These are phyloP conservation scores for Scomberomorus guttatus DNA, from an alignment of 2,797 vertebrate genomes.

Conservation along the genomic window DNA sequence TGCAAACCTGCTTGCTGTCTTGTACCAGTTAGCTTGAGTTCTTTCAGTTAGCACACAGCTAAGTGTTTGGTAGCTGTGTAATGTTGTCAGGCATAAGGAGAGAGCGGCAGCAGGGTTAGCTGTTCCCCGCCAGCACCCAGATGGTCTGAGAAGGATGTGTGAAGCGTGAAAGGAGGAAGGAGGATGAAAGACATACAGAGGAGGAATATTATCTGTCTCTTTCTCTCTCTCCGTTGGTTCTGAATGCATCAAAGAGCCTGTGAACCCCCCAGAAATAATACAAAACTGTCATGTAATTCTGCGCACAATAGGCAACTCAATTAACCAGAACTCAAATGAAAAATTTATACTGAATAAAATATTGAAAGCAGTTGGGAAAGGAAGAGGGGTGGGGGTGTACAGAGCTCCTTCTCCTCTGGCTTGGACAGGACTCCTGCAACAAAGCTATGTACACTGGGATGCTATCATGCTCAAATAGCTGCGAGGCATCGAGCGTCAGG, in stretches of 20 bases:
- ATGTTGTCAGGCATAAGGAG: constrained; percentile 48
- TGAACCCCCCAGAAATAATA: neutral
- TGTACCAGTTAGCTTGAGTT: constrained; percentile 3
- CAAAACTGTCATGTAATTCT: neutral
- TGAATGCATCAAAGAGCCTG: constrained; percentile 17
- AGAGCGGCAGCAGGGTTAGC: constrained; percentile 54
- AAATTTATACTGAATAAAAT: constrained; percentile 2
- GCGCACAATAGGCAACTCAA: neutral
- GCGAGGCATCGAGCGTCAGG: constrained; percentile 19
- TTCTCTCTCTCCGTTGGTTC: neutral
- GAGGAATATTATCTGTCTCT: constrained; percentile 10
- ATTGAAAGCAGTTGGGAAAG: neutral
- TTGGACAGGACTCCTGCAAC: neutral
- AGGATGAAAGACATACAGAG: constrained; percentile 26
- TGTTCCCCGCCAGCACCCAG: constrained; percentile 54
- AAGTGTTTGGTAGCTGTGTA: constrained; percentile 15
- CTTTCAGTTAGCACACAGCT: neutral
- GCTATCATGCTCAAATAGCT: constrained; percentile 39
- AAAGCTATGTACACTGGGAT: constrained; percentile 24
- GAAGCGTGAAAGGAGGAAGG: constrained; percentile 40
- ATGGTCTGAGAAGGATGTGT: constrained; percentile 71
- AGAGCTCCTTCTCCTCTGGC: neutral
- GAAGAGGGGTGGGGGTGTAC: neutral
- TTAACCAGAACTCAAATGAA: constrained; percentile 20
- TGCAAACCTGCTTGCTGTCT: neutral